Conservation (phyloP, 2,888 invertebrate genomes). For the Rhabditoides inermis region DNA sequence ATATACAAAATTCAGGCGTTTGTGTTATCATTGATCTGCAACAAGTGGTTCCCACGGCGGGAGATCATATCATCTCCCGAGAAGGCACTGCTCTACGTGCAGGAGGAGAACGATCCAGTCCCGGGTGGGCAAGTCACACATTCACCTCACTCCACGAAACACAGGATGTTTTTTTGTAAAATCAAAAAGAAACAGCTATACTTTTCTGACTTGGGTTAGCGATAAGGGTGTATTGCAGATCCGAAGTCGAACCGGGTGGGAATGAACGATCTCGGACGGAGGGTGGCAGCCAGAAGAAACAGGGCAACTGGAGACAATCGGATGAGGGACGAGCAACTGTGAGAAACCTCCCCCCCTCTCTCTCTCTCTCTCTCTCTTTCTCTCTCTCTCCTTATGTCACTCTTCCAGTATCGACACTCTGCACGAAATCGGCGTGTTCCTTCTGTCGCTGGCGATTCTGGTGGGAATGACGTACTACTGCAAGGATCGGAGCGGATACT, state of each 20-base stretch:
- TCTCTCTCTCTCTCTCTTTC: not conserved
- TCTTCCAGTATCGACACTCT: constrained; percentile 18
- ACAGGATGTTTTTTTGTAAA: too few species aligned
- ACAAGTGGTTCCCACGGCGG: not conserved
- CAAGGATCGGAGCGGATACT: constrained; percentile 25
- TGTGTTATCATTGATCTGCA: not conserved
- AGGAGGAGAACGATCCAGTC: too few species aligned
- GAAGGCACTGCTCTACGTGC: not conserved
- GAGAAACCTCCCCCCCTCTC: not conserved
- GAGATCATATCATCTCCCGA: not conserved
- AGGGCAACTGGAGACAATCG: constrained; percentile 1
- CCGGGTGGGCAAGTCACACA: too few species aligned
- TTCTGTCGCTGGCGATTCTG: constrained; percentile 26
- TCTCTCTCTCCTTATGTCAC: not conserved
- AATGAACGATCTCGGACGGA: not conserved
- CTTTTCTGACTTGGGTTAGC: too few species aligned
- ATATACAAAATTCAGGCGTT: not conserved
- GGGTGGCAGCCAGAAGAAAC: not conserved
- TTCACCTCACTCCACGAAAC: too few species aligned
- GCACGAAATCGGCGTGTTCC: constrained; percentile 25
- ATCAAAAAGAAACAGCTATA: too few species aligned
- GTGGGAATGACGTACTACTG: constrained; percentile 26
- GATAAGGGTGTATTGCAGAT: too few species aligned
- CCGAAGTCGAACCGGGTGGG: too few species aligned
- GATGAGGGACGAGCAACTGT: constrained; percentile 18